These are phyloP conservation scores for Saccostrea glomerata DNA, from an alignment of 1,140 invertebrate genomes.

Conservation along the genomic window DNA sequence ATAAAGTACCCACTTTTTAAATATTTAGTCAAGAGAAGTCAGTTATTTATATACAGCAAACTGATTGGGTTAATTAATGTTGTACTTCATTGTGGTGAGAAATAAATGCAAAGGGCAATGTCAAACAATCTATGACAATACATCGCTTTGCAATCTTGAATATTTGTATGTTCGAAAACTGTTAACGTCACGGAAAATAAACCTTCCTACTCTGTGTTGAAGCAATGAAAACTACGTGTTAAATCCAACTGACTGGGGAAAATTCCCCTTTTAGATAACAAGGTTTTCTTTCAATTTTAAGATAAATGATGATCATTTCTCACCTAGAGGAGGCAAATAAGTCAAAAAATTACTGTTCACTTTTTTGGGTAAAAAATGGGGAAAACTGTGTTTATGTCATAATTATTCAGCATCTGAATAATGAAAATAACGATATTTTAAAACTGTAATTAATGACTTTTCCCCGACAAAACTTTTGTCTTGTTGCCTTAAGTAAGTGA, in stretches of 20 bases:
- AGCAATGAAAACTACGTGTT: not conserved
- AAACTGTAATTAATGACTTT: too few species aligned
- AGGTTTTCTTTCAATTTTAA: not conserved
- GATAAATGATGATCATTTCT: not conserved
- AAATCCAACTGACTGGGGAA: not conserved
- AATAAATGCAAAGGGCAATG: not conserved
- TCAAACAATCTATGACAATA: not conserved
- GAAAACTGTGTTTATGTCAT: too few species aligned
- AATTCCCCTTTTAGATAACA: not conserved
- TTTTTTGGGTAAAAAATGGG: too few species aligned
- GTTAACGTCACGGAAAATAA: not conserved
- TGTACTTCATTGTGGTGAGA: not conserved
- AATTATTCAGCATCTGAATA: too few species aligned
- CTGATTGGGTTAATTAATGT: not conserved
- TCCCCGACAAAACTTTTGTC: too few species aligned
- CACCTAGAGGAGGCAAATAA: too few species aligned
- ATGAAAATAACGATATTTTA: too few species aligned
- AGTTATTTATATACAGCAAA: not conserved
- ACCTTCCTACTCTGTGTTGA: not conserved
- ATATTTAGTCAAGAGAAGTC: not conserved
- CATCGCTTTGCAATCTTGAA: not conserved
- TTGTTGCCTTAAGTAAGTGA: too few species aligned
- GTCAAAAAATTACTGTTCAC: too few species aligned
- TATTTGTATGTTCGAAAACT: not conserved
- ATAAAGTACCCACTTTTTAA: not conserved